Evolutionary conservation across 2,888 invertebrate species (phyloP).

Genomic region (Cosmorhoe ocellata): DNA sequence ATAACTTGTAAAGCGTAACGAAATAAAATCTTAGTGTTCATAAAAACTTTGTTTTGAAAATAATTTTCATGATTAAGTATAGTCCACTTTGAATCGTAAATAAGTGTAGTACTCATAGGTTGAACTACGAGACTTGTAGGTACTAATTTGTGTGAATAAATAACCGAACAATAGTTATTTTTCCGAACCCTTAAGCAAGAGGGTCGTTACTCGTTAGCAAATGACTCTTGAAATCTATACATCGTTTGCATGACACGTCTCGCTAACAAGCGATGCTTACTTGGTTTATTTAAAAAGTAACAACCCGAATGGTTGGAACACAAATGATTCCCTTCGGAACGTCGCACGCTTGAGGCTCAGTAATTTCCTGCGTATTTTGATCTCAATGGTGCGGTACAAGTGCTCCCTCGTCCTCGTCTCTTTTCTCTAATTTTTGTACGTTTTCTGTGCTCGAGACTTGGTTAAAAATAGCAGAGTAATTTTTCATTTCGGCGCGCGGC

Average conservation of each 20-base stretch:
- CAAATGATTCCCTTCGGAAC: conserved; percentile 71
- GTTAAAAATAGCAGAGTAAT: conserved; percentile 80
- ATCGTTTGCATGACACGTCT: conserved; percentile 54
- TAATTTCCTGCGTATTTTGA: conserved; percentile 82
- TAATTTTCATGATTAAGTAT: too few relatives aligned
- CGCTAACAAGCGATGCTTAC: conserved; percentile 69
- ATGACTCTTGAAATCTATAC: conserved; percentile 46
- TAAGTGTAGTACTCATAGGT: too few relatives aligned
- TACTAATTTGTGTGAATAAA: not conserved
- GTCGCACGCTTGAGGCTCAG: conserved; percentile 63
- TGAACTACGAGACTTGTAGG: not conserved
- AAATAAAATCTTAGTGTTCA: too few relatives aligned
- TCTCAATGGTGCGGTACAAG: conserved; percentile 81
- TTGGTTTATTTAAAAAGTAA: conserved; percentile 77
- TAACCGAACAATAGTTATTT: conserved; percentile 13
- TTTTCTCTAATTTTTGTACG: conserved; percentile 81
- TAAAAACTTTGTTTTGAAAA: too few relatives aligned
- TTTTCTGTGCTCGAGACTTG: conserved; percentile 76
- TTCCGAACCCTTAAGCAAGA: conserved; percentile 24
- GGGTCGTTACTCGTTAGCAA: conserved; percentile 34
- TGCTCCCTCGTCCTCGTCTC: conserved; percentile 77
- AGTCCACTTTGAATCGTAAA: too few relatives aligned
- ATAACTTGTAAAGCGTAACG: too few relatives aligned
- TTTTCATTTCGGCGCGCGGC: conserved; percentile 80
- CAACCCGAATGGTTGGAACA: conserved; percentile 73